Percentiles rank a stretch among this genome's conserved stretches.
Conservation (phyloP, 2,797 vertebrate species). For the Fistularia tabacaria region DNA sequence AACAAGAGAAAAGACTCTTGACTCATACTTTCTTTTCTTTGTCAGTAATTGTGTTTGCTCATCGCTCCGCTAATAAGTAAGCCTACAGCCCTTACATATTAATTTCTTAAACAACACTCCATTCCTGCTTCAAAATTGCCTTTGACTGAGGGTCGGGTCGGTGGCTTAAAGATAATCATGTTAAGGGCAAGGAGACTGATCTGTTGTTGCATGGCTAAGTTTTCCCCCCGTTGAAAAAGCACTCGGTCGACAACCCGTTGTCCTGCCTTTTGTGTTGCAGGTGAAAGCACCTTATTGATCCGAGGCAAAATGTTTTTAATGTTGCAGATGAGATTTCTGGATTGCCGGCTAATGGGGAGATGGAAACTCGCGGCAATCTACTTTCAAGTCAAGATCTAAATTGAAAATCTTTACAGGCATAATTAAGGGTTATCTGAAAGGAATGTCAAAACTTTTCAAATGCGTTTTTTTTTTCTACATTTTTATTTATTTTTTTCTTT, state of each 20-base stretch:
- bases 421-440: constrained; percentile 78
- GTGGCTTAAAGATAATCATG: constrained; percentile 74
- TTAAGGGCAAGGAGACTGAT: constrained; percentile 68
- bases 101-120: constrained; percentile 66
- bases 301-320: constrained; percentile 82
- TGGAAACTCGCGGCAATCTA: constrained; percentile 76
- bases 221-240: constrained; percentile 58
- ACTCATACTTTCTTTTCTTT: too few relatives aligned
- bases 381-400: constrained; percentile 77
- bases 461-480: background rate
- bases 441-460: constrained; percentile 71
- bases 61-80: too few relatives aligned
- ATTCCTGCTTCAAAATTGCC: constrained; percentile 65
- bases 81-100: constrained; percentile 41
- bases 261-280: constrained; percentile 73
- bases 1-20: too few relatives aligned
- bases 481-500: constrained; percentile 25
- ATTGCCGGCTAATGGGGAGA: constrained; percentile 78
- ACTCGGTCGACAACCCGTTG: constrained; percentile 67
- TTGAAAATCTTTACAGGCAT: constrained; percentile 82
- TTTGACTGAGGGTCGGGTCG: constrained; percentile 63
- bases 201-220: constrained; percentile 69
- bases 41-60: too few relatives aligned
- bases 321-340: constrained; percentile 83
- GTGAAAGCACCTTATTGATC: constrained; percentile 79